Evolutionary conservation across 2,888 invertebrate species (phyloP).

Genomic region (Sesia apiformis): DNA sequence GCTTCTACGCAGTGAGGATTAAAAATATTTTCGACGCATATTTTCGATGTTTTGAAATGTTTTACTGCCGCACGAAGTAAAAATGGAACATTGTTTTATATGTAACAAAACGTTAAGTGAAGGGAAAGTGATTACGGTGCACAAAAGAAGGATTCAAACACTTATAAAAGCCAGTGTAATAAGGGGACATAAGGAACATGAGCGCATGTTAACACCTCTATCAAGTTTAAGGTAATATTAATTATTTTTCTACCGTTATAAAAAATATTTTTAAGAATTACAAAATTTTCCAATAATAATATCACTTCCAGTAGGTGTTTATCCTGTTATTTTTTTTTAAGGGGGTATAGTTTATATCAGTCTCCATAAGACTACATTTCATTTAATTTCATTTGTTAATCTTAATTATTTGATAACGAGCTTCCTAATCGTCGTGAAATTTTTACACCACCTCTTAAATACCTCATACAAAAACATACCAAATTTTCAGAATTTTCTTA

Average conservation of each 20-base stretch:
- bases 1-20: background rate
- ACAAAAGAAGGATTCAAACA: slow-evolving; percentile 1
- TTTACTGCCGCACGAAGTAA: background rate
- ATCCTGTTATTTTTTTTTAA: background rate
- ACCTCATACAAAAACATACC: too few species aligned
- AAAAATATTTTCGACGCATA: background rate
- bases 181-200: background rate
- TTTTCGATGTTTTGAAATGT: background rate
- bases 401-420: too few species aligned
- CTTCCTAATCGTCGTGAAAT: too few species aligned
- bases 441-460: too few species aligned
- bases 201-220: background rate
- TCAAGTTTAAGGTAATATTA: background rate
- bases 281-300: background rate
- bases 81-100: slow-evolving; percentile 2
- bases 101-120: slow-evolving; percentile 2
- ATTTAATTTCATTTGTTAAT: too few species aligned
- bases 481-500: too few species aligned
- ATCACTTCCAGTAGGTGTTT: background rate
- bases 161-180: background rate
- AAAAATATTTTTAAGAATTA: background rate
- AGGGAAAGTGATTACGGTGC: slow-evolving; percentile 2
- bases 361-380: too few species aligned
- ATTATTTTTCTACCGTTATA: background rate
- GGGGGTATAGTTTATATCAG: too few species aligned